Conservation (phyloP, 2,113 vertebrate species). For the Pollachius pollachius region DNA sequence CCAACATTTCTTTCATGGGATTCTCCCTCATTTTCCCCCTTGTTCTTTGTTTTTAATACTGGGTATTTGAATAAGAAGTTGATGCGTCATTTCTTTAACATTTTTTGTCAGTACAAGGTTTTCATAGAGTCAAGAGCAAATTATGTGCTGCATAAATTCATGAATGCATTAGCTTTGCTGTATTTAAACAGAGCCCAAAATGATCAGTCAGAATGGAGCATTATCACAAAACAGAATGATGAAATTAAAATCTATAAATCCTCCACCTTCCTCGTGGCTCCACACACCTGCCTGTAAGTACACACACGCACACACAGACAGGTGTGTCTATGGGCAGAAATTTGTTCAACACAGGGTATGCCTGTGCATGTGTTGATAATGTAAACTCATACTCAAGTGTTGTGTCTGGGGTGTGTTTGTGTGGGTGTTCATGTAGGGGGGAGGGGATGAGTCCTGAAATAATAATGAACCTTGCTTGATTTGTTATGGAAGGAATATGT, state of each 20-base stretch:
- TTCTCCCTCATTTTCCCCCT: slow-evolving; percentile 11
- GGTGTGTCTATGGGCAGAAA: background rate
- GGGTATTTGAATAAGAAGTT: background rate
- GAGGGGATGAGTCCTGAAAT: slow-evolving; percentile 28
- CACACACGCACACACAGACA: slow-evolving; percentile 3
- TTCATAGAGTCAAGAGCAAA: too few relatives aligned
- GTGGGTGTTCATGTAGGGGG: slow-evolving; percentile 7
- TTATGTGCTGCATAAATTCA: too few relatives aligned
- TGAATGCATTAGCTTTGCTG: too few relatives aligned
- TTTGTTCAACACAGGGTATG: background rate
- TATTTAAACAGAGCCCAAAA: background rate
- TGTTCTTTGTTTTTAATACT: slow-evolving; percentile 5
- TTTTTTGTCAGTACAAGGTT: too few relatives aligned
- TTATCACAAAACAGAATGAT: slow-evolving; percentile 67
- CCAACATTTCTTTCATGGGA: background rate
- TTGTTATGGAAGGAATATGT: slow-evolving; percentile 1
- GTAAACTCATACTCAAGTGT: slow-evolving; percentile 54
- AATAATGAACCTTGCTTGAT: slow-evolving; percentile 11
- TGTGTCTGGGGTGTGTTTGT: slow-evolving; percentile 24
- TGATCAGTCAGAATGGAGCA: slow-evolving; percentile 40
- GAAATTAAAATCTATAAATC: slow-evolving; percentile 75
- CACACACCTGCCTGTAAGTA: slow-evolving; percentile 57
- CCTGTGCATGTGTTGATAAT: slow-evolving; percentile 52
- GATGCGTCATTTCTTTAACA: too few relatives aligned
- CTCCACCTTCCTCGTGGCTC: slow-evolving; percentile 70